Percentiles rank a stretch among this genome's conserved stretches.
phyloP scores from a whole-genome alignment of 2,888 invertebrate species.

The Caenorhabditis angaria region DNA sequence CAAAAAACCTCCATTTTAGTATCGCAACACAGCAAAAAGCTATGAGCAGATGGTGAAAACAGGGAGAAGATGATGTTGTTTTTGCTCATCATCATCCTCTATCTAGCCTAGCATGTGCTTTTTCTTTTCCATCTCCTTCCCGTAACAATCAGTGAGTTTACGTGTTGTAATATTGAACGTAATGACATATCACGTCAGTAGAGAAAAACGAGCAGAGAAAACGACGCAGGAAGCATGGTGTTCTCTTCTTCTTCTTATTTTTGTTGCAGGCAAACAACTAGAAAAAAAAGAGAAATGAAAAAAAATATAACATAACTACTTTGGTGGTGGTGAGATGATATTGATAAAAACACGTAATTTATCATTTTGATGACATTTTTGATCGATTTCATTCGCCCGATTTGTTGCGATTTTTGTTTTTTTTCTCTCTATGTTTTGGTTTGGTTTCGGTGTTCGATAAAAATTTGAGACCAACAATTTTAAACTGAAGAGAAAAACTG shows the following conservation, averaged over 20 bases:
- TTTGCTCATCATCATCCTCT: neutral
- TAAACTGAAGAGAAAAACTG: neutral
- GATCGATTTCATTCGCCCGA: neutral
- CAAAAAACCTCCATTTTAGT: too few relatives aligned
- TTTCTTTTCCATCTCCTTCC: neutral
- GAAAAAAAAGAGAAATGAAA: neutral
- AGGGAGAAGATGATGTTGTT: slow-evolving; percentile 1
- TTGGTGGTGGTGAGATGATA: neutral
- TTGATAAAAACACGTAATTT: neutral
- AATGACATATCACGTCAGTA: neutral
- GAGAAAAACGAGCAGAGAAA: neutral
- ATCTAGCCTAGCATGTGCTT: neutral
- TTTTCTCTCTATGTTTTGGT: too few relatives aligned
- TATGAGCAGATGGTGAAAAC: neutral
- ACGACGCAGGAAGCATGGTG: neutral
- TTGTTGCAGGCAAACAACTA: too few relatives aligned
- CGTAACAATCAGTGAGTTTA: slow-evolving; percentile 1
- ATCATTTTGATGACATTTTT: slow-evolving; percentile 3
- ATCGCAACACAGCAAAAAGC: neutral
- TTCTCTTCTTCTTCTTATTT: neutral
- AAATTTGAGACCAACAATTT: neutral
- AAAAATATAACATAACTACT: neutral
- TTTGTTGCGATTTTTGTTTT: neutral
- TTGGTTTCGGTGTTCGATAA: neutral
- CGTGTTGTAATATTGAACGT: slow-evolving; percentile 2